phyloP scores from a whole-genome alignment of 2,888 invertebrate species.

The Drosophila stalkeri region DNA sequence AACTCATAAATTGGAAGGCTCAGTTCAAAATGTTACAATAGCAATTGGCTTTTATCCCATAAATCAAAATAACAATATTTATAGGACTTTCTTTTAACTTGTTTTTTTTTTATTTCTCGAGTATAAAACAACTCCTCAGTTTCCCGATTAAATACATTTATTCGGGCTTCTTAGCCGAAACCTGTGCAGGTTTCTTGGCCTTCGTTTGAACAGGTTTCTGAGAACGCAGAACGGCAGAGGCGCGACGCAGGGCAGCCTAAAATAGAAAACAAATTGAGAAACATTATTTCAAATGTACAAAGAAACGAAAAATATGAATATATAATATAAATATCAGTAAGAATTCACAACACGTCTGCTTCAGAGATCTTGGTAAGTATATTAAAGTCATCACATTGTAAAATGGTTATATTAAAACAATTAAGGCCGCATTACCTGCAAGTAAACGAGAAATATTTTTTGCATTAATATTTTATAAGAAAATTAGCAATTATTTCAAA shows the following conservation, averaged over 20 bases:
- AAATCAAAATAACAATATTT: conserved; percentile 1
- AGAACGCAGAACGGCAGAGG: conserved; percentile 96
- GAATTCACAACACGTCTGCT: conserved; percentile 29
- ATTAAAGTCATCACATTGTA: conserved; percentile 37
- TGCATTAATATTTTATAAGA: conserved; percentile 18
- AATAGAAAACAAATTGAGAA: conserved; percentile 28
- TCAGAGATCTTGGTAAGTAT: conserved; percentile 55
- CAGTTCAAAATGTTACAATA: conserved; percentile 11
- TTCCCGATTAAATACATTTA: conserved; percentile 85
- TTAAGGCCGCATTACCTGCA: conserved; percentile 48
- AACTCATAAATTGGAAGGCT: conserved; percentile 71
- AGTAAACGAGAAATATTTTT: conserved; percentile 16
- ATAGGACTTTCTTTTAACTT: conserved; percentile 24
- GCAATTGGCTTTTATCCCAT: conserved; percentile 15
- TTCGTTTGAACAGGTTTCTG: conserved; percentile 94
- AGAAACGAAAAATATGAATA: not conserved
- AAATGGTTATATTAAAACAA: not conserved
- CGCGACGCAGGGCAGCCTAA: conserved; percentile 95
- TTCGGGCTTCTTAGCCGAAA: conserved; percentile 90
- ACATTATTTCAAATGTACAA: not conserved
- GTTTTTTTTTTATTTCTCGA: conserved; percentile 69
- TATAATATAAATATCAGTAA: conserved; percentile 21
- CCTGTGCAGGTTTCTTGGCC: conserved; percentile 89
- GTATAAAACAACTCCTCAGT: conserved; percentile 70
- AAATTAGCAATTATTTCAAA: not conserved